A percentile compares a stretch with the other conserved stretches of the same genome.
Evolutionary conservation across 2,113 vertebrate species (phyloP).

Genomic region (Felis catus): F.catus_Fca126_mat1.0 CM031421.1:46224001-46224500

Average conservation of each 20-base stretch:
- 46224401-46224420: neutral
- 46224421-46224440: neutral
- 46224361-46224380: neutral
- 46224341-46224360: neutral
- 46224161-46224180: neutral
- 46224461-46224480: neutral
- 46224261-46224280: neutral
- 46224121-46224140: accelerated
- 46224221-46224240: neutral
- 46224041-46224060: neutral
- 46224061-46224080: neutral
- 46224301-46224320: neutral
- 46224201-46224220: neutral
- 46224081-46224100: neutral
- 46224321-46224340: neutral
- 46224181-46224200: neutral
- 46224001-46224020: neutral
- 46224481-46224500: neutral
- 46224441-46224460: neutral
- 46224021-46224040: neutral
- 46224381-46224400: neutral
- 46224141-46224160: neutral
- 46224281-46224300: neutral
- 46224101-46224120: neutral
- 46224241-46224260: neutral